A percentile compares a stretch with the other conserved stretches of the same genome.
These are phyloP conservation scores for Fulica atra DNA, from an alignment of 2,113 vertebrate species.

Conservation along the genomic window DNA sequence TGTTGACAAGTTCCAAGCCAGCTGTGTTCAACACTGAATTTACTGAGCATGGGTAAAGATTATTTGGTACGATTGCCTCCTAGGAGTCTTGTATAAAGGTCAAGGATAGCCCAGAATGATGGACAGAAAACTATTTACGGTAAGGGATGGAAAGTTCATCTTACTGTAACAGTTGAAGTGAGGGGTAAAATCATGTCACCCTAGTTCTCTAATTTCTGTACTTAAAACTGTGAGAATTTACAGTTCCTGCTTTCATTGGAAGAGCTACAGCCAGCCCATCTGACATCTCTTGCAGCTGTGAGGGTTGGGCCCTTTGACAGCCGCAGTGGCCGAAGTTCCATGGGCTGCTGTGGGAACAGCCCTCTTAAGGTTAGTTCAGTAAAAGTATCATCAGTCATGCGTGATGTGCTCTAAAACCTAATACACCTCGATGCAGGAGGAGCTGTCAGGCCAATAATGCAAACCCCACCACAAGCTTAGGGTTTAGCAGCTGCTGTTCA, in stretches of 20 bases:
- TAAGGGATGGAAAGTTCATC: background rate
- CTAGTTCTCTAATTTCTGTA: background rate
- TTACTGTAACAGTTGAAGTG: background rate
- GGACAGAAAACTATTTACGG: background rate
- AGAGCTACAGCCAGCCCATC: background rate
- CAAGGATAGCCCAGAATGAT: background rate
- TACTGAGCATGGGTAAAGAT: background rate
- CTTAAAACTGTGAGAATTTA: background rate
- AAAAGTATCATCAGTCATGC: background rate
- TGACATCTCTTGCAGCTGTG: background rate
- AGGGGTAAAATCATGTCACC: background rate
- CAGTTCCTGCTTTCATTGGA: background rate
- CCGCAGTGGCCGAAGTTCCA: background rate
- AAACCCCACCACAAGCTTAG: background rate
- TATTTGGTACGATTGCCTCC: background rate
- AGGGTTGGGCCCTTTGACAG: background rate
- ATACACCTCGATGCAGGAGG: background rate
- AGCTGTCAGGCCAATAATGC: background rate
- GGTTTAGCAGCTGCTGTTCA: background rate
- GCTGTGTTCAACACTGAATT: background rate
- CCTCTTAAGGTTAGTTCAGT: background rate
- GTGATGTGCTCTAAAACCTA: background rate
- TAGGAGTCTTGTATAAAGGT: background rate
- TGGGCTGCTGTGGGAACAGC: background rate
- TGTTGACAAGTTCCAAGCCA: background rate